Evolutionary conservation across 2,797 vertebrate genomes (phyloP).

Genomic region (Spinibarbus caldwelli): DNA sequence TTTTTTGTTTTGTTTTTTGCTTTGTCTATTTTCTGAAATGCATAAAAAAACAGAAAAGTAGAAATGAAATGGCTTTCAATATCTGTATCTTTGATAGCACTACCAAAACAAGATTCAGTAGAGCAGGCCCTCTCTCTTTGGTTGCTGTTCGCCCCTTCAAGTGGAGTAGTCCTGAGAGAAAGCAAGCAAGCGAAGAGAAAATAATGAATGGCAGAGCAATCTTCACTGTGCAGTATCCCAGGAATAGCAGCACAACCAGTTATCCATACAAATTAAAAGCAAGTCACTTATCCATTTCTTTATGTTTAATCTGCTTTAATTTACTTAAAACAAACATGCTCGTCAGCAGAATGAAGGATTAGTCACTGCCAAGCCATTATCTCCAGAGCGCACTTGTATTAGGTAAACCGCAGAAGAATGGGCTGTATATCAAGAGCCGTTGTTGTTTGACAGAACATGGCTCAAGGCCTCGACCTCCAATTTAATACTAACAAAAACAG

Average conservation of each 20-base stretch:
- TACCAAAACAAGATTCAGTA: background rate
- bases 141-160: background rate
- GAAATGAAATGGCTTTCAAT: background rate
- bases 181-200: conserved; percentile 4
- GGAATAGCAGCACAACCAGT: conserved; percentile 19
- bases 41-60: background rate
- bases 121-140: background rate
- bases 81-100: background rate
- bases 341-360: conserved; percentile 33
- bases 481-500: conserved; percentile 8
- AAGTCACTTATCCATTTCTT: conserved; percentile 31
- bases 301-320: conserved; percentile 34
- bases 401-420: conserved; percentile 32
- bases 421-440: conserved; percentile 9
- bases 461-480: conserved; percentile 25
- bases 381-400: conserved; percentile 24
- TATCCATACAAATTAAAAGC: conserved; percentile 43
- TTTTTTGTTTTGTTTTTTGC: background rate
- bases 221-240: conserved; percentile 1
- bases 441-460: conserved; percentile 34
- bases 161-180: conserved; percentile 27
- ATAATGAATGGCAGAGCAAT: conserved; percentile 42
- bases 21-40: background rate
- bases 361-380: conserved; percentile 37
- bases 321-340: conserved; percentile 31